These are phyloP conservation scores for Gallinago jamesoni DNA, from an alignment of 2,113 vertebrate genomes.

Conservation along the genomic window DNA sequence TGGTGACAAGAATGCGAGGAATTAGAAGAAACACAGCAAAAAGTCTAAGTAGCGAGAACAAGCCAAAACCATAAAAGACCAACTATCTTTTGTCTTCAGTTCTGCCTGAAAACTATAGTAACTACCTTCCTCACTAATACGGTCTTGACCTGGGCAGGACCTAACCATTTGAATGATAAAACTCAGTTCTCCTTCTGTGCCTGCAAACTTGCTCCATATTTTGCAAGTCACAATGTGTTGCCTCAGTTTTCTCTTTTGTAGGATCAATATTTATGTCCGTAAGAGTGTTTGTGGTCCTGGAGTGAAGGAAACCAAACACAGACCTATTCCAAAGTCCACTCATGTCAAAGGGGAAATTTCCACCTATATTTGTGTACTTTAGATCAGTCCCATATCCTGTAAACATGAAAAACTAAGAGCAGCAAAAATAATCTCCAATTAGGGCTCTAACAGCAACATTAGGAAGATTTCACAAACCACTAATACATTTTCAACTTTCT, in stretches of 20 bases:
- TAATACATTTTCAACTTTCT: neutral
- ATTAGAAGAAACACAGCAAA: neutral
- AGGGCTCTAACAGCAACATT: neutral
- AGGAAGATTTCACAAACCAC: neutral
- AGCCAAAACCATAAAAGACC: neutral
- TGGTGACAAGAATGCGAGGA: neutral
- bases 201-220: neutral
- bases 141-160: neutral
- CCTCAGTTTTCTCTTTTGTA: neutral
- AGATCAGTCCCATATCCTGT: neutral
- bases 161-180: neutral
- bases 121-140: neutral
- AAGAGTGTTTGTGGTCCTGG: neutral
- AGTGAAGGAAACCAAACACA: neutral
- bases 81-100: neutral
- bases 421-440: neutral
- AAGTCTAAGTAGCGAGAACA: neutral
- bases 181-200: neutral
- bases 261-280: neutral
- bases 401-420: neutral
- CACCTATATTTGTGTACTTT: neutral
- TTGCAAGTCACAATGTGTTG: neutral
- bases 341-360: neutral
- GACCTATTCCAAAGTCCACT: neutral
- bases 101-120: neutral